Conservation (phyloP, 2,113 vertebrate species). For the Suncus etruscus region DNA sequence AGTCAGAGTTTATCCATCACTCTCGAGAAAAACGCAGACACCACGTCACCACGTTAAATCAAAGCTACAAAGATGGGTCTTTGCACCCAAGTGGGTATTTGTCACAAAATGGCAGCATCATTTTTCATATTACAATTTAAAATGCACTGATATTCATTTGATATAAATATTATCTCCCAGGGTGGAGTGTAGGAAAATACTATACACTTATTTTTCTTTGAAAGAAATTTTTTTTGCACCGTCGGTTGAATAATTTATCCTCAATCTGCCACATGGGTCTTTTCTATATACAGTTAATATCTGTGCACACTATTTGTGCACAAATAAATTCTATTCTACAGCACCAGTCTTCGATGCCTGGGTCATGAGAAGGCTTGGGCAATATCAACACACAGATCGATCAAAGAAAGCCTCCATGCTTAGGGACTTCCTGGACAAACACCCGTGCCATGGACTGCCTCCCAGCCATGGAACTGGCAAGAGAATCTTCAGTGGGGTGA, state of each 20-base stretch:
- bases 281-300: slow-evolving; percentile 88
- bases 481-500: slow-evolving; percentile 71
- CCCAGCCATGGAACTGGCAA: slow-evolving; percentile 62
- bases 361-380: slow-evolving; percentile 87
- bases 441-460: background rate
- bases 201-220: slow-evolving; percentile 85
- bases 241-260: slow-evolving; percentile 85
- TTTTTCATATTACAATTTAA: slow-evolving; percentile 77
- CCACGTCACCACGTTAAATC: slow-evolving; percentile 69
- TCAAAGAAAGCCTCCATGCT: slow-evolving; percentile 85
- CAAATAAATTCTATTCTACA: slow-evolving; percentile 87
- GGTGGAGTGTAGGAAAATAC: slow-evolving; percentile 90
- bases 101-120: slow-evolving; percentile 81
- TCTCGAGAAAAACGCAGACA: slow-evolving; percentile 65
- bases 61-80: slow-evolving; percentile 76
- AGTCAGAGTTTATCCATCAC: slow-evolving; percentile 72
- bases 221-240: slow-evolving; percentile 87
- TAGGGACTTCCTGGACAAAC: slow-evolving; percentile 75
- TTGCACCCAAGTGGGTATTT: slow-evolving; percentile 77
- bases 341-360: slow-evolving; percentile 88
- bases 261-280: slow-evolving; percentile 86
- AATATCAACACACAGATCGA: slow-evolving; percentile 86
- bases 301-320: slow-evolving; percentile 84
- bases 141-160: slow-evolving; percentile 79
- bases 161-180: slow-evolving; percentile 87